phyloP scores from a whole-genome alignment of 2,113 vertebrate genomes.

The Micromys minutus region DNA sequence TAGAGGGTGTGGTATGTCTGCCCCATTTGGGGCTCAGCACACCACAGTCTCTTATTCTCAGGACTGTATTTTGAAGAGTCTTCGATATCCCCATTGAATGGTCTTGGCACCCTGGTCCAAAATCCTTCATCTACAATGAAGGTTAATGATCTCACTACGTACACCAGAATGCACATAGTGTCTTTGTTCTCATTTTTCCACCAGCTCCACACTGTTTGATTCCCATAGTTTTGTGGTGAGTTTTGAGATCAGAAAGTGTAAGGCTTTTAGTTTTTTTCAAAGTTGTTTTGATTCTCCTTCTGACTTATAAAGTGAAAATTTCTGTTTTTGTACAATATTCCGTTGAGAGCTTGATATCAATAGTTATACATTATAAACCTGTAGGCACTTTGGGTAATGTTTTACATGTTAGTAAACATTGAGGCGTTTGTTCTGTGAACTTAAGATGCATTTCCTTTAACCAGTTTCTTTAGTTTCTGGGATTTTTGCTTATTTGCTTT shows the following conservation, averaged over 20 bases:
- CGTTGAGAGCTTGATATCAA: slow-evolving; percentile 3
- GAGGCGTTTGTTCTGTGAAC: neutral
- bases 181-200: neutral
- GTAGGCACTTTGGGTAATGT: neutral
- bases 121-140: neutral
- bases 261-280: neutral
- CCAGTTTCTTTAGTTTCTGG: neutral
- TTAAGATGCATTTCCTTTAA: neutral
- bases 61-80: neutral
- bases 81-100: neutral
- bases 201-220: neutral
- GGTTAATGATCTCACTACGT: neutral
- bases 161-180: neutral
- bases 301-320: neutral
- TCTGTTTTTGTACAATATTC: neutral
- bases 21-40: neutral
- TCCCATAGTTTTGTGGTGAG: neutral
- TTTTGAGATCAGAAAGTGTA: slow-evolving; percentile 27
- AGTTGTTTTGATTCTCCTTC: neutral
- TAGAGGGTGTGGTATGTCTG: too few relatives aligned
- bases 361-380: neutral
- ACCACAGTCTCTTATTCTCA: neutral
- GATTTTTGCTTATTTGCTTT: neutral
- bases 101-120: neutral
- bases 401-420: neutral